These are phyloP conservation scores for Eucera pruinosa DNA, from an alignment of 2,888 invertebrate species.

Conservation along the genomic window DNA sequence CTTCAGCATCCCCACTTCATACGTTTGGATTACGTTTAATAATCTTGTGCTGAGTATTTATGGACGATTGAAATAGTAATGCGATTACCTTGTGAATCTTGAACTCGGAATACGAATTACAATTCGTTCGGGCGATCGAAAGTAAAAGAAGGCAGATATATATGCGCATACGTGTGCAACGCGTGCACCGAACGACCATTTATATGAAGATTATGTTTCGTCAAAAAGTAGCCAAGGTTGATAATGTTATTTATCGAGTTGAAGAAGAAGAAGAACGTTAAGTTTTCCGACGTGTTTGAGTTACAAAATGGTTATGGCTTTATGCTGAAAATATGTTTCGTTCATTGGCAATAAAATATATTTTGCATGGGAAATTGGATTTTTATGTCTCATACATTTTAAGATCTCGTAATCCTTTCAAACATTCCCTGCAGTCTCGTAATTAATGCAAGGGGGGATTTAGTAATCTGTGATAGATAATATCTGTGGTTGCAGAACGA, in stretches of 20 bases:
- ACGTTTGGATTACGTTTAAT: not conserved
- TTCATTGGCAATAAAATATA: not conserved
- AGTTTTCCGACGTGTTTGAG: not conserved
- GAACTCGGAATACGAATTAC: constrained; percentile 1
- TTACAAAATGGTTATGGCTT: not conserved
- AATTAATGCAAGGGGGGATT: too few species aligned
- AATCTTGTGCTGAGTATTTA: constrained; percentile 16
- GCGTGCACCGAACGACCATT: constrained; percentile 18
- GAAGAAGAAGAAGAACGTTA: not conserved
- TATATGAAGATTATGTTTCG: constrained; percentile 22
- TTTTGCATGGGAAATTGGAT: not conserved
- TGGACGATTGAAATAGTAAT: not conserved
- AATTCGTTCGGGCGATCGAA: not conserved
- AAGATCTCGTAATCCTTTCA: too few species aligned
- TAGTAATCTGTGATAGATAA: not conserved
- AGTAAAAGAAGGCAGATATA: not conserved
- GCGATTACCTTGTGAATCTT: constrained; percentile 1
- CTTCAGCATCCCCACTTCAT: not conserved
- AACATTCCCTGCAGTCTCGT: too few species aligned
- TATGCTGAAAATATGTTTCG: not conserved
- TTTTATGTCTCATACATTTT: not conserved
- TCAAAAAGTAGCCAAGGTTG: constrained; percentile 27
- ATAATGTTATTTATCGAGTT: not conserved
- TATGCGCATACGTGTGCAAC: not conserved
- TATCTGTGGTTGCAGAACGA: too few species aligned